Base-by-base conservation (phyloP, 2,113 vertebrate genomes). In the Pipra filicauda region DNA sequence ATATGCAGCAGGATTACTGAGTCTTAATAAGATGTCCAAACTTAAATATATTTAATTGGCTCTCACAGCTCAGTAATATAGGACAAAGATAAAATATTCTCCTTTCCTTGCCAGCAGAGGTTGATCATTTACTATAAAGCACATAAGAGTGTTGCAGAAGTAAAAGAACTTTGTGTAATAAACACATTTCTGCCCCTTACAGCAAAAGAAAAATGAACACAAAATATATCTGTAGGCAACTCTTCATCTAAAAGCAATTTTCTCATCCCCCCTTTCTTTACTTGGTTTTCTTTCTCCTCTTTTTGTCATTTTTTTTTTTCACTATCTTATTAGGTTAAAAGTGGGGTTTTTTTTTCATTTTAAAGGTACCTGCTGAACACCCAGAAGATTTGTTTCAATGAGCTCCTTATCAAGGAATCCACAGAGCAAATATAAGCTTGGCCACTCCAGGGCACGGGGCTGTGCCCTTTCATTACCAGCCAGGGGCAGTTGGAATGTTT, bases 81-180 rank as follows among this genome's bases (percentile, higher is more conserved):
- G 71, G 82, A 78, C 35, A 49, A 73, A 83, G 89, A 83, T 10
- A 44, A 92, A 95, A 58, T 6, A 57, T 52, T 52, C 15, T 10
- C 22, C 55, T 51, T 72, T 64, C 27, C 35, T 41, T 33, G 30
- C 6, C 58, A 80, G 39, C 4, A 0, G 8, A 69, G 51, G 37
- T 20, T 73, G 72, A 26, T 55, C 21, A 43, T 61, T 88, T 72
- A 54, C 67, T 41, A 28, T 37, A 41, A 48, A 67, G 33, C 27
- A 70, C 0, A 0, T 4, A n/a, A n/a, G 21, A 0, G 52, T 48
- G 76, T 24, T 39, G 31, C 24, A 28, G 23, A 8, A 73, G 49
- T 12, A 21, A 43, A 71, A 75, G 39, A 79, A 72, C 39, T 75
- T 66, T 6, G 5, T 28, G 21, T 16, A 61, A 72, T 16, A 72